phyloP scores from a whole-genome alignment of 2,888 invertebrate genomes.

The Synergus itoensis region DNA sequence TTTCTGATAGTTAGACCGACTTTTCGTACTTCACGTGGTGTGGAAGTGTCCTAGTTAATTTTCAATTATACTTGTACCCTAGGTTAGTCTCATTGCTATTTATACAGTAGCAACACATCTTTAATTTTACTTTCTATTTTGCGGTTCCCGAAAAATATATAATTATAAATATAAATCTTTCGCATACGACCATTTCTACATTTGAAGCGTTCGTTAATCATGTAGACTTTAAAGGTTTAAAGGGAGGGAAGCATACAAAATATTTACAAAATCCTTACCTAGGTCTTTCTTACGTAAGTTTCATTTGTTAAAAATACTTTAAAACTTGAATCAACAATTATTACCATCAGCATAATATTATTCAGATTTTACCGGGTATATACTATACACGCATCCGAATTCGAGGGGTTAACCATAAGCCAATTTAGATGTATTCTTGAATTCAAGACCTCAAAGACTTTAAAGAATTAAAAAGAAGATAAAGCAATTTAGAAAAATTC shows the following conservation, averaged over 20 bases:
- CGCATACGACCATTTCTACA: not conserved
- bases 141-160: not conserved
- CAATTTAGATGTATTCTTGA: no score
- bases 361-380: no score
- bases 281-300: not conserved
- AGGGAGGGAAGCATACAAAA: no score
- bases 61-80: not conserved
- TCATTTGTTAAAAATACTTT: not conserved
- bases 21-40: not conserved
- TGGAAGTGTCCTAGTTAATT: not conserved
- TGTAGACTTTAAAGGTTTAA: no score
- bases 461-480: no score
- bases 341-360: no score
- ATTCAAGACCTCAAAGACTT: no score
- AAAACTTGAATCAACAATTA: not conserved
- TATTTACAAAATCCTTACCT: no score
- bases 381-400: no score
- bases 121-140: not conserved
- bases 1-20: not conserved
- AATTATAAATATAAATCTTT: not conserved
- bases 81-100: not conserved
- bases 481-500: no score
- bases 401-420: no score
- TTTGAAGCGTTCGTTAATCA: not conserved
- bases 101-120: not conserved